Evolutionary conservation across 2,888 invertebrate species (phyloP).

Genomic region (Troides aeacus): DNA sequence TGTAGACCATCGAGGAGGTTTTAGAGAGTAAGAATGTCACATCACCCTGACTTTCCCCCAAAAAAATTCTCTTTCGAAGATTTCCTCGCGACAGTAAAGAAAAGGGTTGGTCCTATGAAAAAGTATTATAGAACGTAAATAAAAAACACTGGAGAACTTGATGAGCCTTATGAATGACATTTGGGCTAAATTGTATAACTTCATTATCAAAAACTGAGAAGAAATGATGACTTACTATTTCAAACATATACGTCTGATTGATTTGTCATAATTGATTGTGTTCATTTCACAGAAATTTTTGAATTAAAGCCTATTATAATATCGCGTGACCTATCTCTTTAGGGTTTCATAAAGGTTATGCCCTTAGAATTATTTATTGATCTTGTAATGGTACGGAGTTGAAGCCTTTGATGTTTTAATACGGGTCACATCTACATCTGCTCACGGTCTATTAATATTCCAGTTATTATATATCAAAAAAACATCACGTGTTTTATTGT

Average conservation of each 20-base stretch:
- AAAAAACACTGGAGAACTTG: not conserved
- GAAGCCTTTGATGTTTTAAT: constrained; percentile 8
- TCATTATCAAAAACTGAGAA: constrained; percentile 5
- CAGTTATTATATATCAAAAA: not conserved
- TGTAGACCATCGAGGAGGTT: no score
- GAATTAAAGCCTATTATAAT: constrained; percentile 2
- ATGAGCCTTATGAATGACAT: constrained; percentile 1
- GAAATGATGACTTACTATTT: constrained; percentile 22
- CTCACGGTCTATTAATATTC: not conserved
- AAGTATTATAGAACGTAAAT: no score
- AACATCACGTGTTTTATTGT: constrained; percentile 1
- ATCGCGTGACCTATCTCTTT: constrained; percentile 15
- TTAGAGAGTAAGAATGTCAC: no score
- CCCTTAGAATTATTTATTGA: constrained; percentile 10
- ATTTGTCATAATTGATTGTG: constrained; percentile 5
- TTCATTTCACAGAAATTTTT: constrained; percentile 6
- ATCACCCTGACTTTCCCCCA: no score
- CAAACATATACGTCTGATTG: constrained; percentile 13
- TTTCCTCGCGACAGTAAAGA: no score
- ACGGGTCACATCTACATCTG: not conserved
- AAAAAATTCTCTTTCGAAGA: no score
- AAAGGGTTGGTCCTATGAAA: no score
- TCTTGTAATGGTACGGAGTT: not conserved
- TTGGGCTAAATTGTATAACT: constrained; percentile 7
- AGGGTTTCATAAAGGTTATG: constrained; percentile 12